Base-by-base conservation (phyloP, 2,113 vertebrate species). In the Nymphicus hollandicus region DNA sequence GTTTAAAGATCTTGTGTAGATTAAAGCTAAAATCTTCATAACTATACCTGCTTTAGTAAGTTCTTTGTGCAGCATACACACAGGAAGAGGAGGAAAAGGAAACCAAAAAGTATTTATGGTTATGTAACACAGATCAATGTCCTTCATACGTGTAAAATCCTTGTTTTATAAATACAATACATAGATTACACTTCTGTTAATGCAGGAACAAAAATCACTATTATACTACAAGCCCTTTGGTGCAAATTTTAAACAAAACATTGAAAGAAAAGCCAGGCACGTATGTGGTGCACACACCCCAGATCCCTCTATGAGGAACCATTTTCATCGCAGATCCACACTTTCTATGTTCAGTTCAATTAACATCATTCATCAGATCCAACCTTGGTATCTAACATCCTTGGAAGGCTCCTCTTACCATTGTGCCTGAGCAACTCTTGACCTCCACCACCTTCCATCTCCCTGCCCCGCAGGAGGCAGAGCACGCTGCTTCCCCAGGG, bases 91-190 rank as follows among this genome's bases (percentile, higher is more conserved):
- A 73, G 7, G 46, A 47, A 80, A 77, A 88, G 52, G 39, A 77
- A 86, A 41, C 17, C 18, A 74, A 88, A 81, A 90, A 12, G 37
- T 71, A 86, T 37, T 52, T 52, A 39, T 13, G 15, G 64, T 83
- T 87, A 69, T 46, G 12, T 69, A 72, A 74, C 58, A 72, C 3
- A 17, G 63, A 76, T 63, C 28, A 44, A 65, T 60, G 50, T 37
- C 61, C 56, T 60, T 74, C 43, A 85, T 43, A 47, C 43, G 22
- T 71, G 33, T 44, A 90, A 91, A 92, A 72, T 70, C 28, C 27
- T 71, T n/a, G 73, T 69, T 91, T 90, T 72, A 49, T 35, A 92
- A 86, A 83, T 37, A 65, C 10, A 81, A n/a, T 24, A 71, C n/a
- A 61, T 33, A 49, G 47, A 70, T 61, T 65, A 87, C 13, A 17